These are phyloP conservation scores for Pagetopsis macropterus DNA, from an alignment of 2,797 vertebrate genomes.

Conservation along the genomic window DNA sequence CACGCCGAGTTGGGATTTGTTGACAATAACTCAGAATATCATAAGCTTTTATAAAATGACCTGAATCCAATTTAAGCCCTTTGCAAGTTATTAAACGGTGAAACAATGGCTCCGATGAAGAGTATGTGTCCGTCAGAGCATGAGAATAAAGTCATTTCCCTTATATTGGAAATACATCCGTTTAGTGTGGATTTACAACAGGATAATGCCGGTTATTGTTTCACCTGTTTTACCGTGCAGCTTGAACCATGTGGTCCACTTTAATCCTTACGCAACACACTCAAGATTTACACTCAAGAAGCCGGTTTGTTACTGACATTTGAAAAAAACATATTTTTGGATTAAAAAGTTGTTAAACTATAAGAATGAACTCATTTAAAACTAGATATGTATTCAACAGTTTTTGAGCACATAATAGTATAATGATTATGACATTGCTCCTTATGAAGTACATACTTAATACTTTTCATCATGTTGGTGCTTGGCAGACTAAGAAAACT, in stretches of 20 bases:
- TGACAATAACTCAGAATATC: too few relatives aligned
- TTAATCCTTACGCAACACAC: constrained; percentile 32
- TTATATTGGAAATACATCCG: not conserved
- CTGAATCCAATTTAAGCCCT: not conserved
- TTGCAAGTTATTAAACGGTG: not conserved
- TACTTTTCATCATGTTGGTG: not conserved
- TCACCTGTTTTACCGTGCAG: not conserved
- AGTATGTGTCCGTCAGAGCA: not conserved
- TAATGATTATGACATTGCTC: not conserved
- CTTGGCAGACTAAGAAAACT: not conserved
- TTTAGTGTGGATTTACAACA: not conserved
- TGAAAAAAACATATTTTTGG: not conserved
- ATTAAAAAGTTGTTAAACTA: not conserved
- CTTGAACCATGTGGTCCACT: constrained; percentile 12
- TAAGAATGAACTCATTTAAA: not conserved
- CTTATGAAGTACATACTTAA: not conserved
- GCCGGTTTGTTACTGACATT: not conserved
- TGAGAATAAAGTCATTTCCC: not conserved
- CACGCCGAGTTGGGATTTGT: not conserved
- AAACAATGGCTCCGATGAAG: not conserved
- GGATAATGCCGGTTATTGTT: not conserved
- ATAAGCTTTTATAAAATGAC: not conserved
- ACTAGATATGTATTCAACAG: not conserved
- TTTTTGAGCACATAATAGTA: not conserved
- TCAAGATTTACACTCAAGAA: constrained; percentile 1